phyloP scores from a whole-genome alignment of 2,888 invertebrate genomes.

The Oxytorus armatus region DNA sequence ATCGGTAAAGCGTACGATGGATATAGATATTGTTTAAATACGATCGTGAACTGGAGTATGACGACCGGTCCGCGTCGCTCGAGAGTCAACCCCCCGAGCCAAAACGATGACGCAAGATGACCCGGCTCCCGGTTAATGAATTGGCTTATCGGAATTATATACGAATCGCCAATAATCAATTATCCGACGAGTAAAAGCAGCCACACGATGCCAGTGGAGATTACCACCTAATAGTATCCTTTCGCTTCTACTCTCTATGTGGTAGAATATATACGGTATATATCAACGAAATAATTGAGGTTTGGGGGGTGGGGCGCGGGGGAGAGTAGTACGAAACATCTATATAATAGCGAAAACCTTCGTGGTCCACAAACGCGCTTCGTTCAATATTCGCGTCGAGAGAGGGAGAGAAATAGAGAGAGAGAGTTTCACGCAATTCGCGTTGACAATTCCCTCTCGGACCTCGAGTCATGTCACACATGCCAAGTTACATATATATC shows the following conservation, averaged over 20 bases:
- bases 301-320: no score
- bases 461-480: slow-evolving; percentile 41
- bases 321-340: no score
- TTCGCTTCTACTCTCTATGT: slow-evolving; percentile 7
- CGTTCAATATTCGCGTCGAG: slow-evolving; percentile 22
- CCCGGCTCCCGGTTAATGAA: slow-evolving; percentile 68
- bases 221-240: slow-evolving; percentile 50
- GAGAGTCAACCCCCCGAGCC: slow-evolving; percentile 44
- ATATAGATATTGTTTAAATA: slow-evolving; percentile 30
- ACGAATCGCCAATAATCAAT: slow-evolving; percentile 79
- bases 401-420: slow-evolving; percentile 3
- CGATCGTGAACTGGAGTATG: slow-evolving; percentile 26
- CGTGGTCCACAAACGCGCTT: slow-evolving; percentile 32
- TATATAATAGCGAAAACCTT: slow-evolving; percentile 13
- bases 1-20: neutral
- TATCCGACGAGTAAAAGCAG: slow-evolving; percentile 65
- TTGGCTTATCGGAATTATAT: slow-evolving; percentile 76
- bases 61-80: slow-evolving; percentile 32
- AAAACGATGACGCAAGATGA: slow-evolving; percentile 72
- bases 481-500: slow-evolving; percentile 23
- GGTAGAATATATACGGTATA: neutral
- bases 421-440: slow-evolving; percentile 11
- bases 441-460: slow-evolving; percentile 32
- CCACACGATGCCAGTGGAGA: slow-evolving; percentile 58
- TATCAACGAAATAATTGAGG: no score